Conservation (phyloP, 2,113 vertebrate genomes). For the Dolichotis patagonum region DNA sequence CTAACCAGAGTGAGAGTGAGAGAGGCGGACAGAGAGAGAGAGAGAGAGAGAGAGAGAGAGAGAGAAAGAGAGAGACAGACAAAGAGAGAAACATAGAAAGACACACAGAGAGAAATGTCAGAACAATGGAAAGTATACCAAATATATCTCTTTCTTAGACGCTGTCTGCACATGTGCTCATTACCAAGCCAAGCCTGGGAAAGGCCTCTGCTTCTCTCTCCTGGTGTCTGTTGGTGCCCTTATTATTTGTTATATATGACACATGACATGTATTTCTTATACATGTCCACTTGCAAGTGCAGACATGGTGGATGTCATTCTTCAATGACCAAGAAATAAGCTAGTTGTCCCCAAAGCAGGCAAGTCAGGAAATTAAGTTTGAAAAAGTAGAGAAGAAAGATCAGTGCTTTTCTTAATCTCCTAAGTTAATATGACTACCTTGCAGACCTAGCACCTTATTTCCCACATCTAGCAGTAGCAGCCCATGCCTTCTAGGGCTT, state of each 20-base stretch:
- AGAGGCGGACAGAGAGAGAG: no score
- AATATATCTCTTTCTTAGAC: background rate
- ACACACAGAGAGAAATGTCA: no score
- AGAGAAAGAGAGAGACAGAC: no score
- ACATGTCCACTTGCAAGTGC: background rate
- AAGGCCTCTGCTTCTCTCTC: background rate
- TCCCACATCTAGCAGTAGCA: background rate
- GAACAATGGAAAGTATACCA: no score
- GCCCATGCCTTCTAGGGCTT: no score
- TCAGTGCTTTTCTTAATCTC: background rate
- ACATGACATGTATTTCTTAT: background rate
- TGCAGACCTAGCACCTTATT: background rate
- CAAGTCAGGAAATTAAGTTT: background rate
- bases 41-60: no score
- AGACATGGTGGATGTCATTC: background rate
- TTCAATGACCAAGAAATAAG: background rate
- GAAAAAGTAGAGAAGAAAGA: background rate
- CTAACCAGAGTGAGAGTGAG: no score
- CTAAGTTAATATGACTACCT: background rate
- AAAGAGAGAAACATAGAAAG: no score
- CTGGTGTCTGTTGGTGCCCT: background rate
- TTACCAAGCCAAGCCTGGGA: background rate
- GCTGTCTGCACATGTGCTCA: background rate
- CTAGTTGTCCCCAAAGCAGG: background rate
- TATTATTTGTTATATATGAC: background rate